These are phyloP conservation scores for Auanema freiburgensis DNA, from an alignment of 2,888 invertebrate genomes.

Conservation along the genomic window DNA sequence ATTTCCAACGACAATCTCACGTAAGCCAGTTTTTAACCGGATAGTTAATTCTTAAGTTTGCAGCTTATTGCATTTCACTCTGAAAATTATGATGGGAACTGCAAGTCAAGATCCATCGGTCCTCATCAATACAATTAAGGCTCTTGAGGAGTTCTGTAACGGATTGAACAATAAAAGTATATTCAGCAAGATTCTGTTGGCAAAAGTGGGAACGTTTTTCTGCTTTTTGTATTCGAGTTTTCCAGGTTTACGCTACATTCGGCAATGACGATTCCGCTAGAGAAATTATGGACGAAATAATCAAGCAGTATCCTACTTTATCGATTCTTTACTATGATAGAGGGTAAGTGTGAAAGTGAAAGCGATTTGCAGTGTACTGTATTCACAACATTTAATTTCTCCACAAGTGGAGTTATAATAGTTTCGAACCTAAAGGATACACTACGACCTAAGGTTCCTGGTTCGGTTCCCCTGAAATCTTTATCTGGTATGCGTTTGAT, in stretches of 20 bases:
- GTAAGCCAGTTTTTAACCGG: neutral
- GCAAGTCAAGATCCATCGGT: conserved; percentile 13
- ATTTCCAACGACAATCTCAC: conserved; percentile 11
- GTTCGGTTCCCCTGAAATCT: conserved; percentile 1
- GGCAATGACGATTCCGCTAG: conserved; percentile 11
- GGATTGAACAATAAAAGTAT: conserved; percentile 2
- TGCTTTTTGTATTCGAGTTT: too few species aligned
- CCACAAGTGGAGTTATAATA: too few species aligned
- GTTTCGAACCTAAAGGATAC: neutral
- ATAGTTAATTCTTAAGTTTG: neutral
- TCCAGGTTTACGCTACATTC: conserved; percentile 25
- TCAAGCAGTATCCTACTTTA: conserved; percentile 12
- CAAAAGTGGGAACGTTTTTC: conserved; percentile 21
- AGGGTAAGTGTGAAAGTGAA: conserved; percentile 1
- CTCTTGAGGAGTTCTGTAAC: conserved; percentile 18
- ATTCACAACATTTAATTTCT: too few species aligned
- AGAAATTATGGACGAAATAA: conserved; percentile 11
- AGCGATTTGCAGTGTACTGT: too few species aligned
- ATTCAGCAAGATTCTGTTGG: conserved; percentile 14
- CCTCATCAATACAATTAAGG: conserved; percentile 20
- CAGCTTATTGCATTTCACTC: conserved; percentile 16
- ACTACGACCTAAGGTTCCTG: neutral
- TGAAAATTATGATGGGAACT: conserved; percentile 16
- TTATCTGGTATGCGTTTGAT: neutral
- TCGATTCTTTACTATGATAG: conserved; percentile 21